Conservation (phyloP, 2,113 vertebrate genomes). For the Tapirus terrestris region DNA sequence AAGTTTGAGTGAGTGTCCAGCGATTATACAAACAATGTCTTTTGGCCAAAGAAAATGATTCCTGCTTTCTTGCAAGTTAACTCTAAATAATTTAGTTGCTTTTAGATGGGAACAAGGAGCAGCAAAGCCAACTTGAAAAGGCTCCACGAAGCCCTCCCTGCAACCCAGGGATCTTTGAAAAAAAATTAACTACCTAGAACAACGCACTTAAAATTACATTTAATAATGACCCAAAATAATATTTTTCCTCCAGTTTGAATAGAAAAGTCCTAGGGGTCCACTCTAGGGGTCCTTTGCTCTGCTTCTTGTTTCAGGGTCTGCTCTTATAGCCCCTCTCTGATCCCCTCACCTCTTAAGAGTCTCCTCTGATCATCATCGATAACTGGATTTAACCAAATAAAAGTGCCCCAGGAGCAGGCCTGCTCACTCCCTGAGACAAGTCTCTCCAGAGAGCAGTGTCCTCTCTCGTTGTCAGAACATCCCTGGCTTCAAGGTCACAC, state of each 20-base stretch:
- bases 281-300: neutral
- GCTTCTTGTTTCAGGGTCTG: neutral
- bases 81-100: constrained; percentile 48
- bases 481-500: neutral
- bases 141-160: constrained; percentile 29
- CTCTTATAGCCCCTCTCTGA: neutral
- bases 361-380: neutral
- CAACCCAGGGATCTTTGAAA: neutral
- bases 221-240: neutral
- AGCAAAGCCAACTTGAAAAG: constrained; percentile 49
- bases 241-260: neutral
- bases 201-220: neutral
- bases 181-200: neutral
- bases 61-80: constrained; percentile 32
- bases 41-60: constrained; percentile 39
- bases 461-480: neutral
- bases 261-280: neutral
- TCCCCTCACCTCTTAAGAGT: neutral
- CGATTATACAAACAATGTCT: constrained; percentile 29
- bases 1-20: neutral
- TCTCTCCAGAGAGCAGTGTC: neutral
- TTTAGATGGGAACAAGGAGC: neutral
- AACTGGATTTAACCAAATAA: neutral
- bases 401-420: neutral
- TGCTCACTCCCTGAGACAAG: neutral